phyloP scores from a whole-genome alignment of 2,113 vertebrate species.

The Callopanchax toddi region DNA sequence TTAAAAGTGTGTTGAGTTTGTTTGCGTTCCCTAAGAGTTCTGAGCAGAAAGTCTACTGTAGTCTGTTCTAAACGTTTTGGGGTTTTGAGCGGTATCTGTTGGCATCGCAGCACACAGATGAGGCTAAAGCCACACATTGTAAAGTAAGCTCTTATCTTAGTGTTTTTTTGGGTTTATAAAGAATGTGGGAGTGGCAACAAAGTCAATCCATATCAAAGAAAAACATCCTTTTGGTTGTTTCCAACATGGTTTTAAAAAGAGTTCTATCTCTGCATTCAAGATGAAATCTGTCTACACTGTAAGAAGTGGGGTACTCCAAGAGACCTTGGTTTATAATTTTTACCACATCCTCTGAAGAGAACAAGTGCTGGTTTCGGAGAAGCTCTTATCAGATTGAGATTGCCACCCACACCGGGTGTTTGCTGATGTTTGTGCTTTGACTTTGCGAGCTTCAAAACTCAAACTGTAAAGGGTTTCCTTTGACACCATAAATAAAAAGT shows the following conservation, averaged over 20 bases:
- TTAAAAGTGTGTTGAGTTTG: too few relatives aligned
- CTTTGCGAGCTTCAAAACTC: conserved; percentile 33
- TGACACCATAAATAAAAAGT: conserved; percentile 56
- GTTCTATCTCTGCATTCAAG: conserved; percentile 9
- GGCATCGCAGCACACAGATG: too few relatives aligned
- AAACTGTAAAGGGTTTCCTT: conserved; percentile 39
- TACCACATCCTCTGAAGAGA: conserved; percentile 25
- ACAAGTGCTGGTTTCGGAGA: conserved; percentile 29
- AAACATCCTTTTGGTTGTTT: conserved; percentile 3
- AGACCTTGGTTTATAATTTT: conserved; percentile 25
- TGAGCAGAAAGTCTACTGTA: too few relatives aligned
- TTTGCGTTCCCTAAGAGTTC: too few relatives aligned
- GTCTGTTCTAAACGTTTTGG: neutral
- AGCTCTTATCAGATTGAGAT: conserved; percentile 58
- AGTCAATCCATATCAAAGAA: neutral
- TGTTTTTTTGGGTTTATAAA: neutral
- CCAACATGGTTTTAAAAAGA: neutral
- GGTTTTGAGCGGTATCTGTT: neutral
- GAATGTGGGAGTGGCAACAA: neutral
- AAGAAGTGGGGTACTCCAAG: conserved; percentile 22
- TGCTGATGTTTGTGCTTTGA: conserved; percentile 45
- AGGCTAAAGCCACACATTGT: conserved; percentile 10
- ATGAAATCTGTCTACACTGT: conserved; percentile 21
- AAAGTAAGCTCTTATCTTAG: neutral
- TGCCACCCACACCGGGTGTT: conserved; percentile 42